Base-by-base conservation (phyloP, 2,888 invertebrate species). In the Hydrotaea diabolus region DNA sequence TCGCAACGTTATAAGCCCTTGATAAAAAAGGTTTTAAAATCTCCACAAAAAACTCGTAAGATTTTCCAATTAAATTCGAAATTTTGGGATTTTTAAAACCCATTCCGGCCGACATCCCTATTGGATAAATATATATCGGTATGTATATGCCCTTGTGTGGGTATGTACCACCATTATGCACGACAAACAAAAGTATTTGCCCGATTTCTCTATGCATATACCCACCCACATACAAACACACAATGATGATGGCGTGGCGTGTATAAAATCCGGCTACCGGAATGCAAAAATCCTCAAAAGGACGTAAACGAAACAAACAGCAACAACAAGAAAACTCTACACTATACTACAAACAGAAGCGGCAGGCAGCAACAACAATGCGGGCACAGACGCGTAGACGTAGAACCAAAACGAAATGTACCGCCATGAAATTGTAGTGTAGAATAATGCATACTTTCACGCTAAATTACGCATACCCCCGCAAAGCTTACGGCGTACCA, bases 401-500 rank as follows among this genome's bases (percentile, higher is more conserved):
- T 31, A 13, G 1, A 72, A 43, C 23, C 39, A 81, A 59, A 66
- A 36, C 19, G 64, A 46, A 59, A 55, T 62, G 62, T 77, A 81
- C 36, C 64, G 72, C 66, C 81, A 73, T 81, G 66, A 73, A 72
- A 43, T 75, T 80, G 62, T 76, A 59, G 75, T 69, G 74, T 77
- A 78, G 55, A 76, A 79, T 57, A 76, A 75, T 62, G 59, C 62
- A 75, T 55, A 79, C 71, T 75, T 80, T 84, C 77, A 79, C 72
- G 73, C 76, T 79, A 79, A 80, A 83, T 77, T 85, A 79, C 81
- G 79, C 76, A 79, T 71, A 69, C 8, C 62, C 46, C 71, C 31
- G 31, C 31, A 83, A 80, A 72, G 73, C 80, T 69, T 73, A 49
- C 64, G 64, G 23, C 74, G 66, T 23, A 66, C 75, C n/a, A 69